These are phyloP conservation scores for Anolis sagrei DNA, from an alignment of 2,113 vertebrate genomes.

Conservation along the genomic window DNA sequence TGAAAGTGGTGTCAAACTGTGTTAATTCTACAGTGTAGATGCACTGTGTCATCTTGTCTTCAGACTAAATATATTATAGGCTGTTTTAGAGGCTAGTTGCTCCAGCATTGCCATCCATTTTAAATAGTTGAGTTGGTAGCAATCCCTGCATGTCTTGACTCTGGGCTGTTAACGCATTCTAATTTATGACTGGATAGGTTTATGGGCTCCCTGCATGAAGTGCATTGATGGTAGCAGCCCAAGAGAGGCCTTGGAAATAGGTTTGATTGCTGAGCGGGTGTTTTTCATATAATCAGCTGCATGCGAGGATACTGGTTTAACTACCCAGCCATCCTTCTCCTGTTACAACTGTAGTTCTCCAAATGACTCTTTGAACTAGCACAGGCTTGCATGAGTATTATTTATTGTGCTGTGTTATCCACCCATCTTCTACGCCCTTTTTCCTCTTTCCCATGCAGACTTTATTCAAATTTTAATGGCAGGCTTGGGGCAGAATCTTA, in stretches of 20 bases:
- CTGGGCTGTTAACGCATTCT: neutral
- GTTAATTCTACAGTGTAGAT: no score
- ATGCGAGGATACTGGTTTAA: slow-evolving; percentile 22
- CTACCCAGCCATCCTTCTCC: slow-evolving; percentile 25
- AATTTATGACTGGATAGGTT: neutral
- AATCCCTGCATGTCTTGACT: neutral
- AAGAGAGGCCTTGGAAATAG: slow-evolving; percentile 25
- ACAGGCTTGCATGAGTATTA: slow-evolving; percentile 16
- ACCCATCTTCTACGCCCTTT: slow-evolving; percentile 37
- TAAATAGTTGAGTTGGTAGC: neutral
- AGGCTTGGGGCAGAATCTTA: slow-evolving; percentile 23
- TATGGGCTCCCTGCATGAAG: neutral
- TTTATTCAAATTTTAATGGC: slow-evolving; percentile 24
- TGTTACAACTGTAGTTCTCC: slow-evolving; percentile 13
- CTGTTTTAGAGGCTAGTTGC: neutral
- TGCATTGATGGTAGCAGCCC: neutral
- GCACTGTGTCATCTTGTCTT: no score
- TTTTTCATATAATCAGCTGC: slow-evolving; percentile 21
- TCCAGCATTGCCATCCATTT: slow-evolving; percentile 1
- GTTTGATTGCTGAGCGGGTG: slow-evolving; percentile 13
- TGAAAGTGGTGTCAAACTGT: no score
- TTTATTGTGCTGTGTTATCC: slow-evolving; percentile 7
- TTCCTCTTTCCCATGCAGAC: slow-evolving; percentile 27
- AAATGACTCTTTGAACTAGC: slow-evolving; percentile 22
- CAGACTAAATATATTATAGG: no score